These are phyloP conservation scores for Lypha dubia DNA, from an alignment of 2,888 invertebrate genomes.

Conservation along the genomic window DNA sequence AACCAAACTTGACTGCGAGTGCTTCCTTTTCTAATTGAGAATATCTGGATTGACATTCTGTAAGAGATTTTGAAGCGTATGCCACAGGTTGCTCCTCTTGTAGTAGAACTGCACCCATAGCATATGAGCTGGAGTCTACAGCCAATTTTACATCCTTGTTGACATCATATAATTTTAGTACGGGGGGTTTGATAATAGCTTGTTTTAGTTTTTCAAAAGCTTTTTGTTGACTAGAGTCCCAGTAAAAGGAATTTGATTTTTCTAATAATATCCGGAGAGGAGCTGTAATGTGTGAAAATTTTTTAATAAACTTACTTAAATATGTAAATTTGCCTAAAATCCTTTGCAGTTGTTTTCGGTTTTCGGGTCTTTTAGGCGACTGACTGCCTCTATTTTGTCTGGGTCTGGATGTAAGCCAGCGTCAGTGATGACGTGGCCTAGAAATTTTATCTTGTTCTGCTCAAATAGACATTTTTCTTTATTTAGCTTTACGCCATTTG, in stretches of 20 bases:
- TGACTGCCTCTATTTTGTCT: slow-evolving; percentile 70
- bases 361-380: slow-evolving; percentile 45
- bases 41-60: slow-evolving; percentile 1
- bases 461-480: too few species aligned
- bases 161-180: slow-evolving; percentile 9
- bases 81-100: not conserved
- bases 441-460: too few species aligned
- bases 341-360: slow-evolving; percentile 67
- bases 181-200: slow-evolving; percentile 48
- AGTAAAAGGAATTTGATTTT: slow-evolving; percentile 39
- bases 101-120: not conserved
- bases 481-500: too few species aligned
- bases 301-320: slow-evolving; percentile 36
- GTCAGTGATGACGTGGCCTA: too few species aligned
- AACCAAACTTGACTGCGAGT: too few species aligned
- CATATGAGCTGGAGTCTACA: not conserved
- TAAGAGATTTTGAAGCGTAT: not conserved
- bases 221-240: too few species aligned
- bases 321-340: slow-evolving; percentile 48
- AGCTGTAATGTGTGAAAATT: slow-evolving; percentile 26
- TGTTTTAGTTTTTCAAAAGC: too few species aligned
- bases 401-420: slow-evolving; percentile 38
- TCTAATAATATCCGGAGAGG: not conserved
- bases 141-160: too few species aligned
- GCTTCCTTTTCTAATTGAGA: slow-evolving; percentile 4